Evolutionary conservation across 37 sponge, comb jelly and placozoan genomes (phyloP).

Genomic region (Tethya wilhelma): DNA sequence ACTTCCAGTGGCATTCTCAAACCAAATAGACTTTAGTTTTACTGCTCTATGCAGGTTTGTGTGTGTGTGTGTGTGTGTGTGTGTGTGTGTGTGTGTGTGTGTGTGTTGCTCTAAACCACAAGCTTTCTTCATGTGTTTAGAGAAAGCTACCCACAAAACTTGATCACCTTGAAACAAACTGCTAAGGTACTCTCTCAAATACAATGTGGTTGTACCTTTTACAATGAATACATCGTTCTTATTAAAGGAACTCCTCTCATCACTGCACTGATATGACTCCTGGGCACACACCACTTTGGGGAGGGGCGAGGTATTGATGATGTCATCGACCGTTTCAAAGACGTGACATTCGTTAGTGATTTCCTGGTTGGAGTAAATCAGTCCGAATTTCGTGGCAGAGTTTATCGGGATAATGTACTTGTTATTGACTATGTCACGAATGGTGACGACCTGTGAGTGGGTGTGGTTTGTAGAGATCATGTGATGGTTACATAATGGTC

Average conservation of each 20-base stretch:
- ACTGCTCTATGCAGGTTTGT: no score
- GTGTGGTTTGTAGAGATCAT: not conserved
- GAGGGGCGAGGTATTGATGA: constrained; percentile 10
- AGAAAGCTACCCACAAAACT: no score
- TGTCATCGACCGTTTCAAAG: constrained; percentile 16
- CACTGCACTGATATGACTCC: not conserved
- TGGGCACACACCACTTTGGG: constrained; percentile 21
- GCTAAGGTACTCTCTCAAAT: not conserved
- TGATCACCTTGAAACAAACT: no score
- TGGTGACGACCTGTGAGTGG: constrained; percentile 19
- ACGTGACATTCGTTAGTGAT: not conserved
- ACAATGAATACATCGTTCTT: constrained; percentile 2
- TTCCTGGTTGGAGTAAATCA: not conserved
- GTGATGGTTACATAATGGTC: not conserved
- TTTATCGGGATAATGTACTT: constrained; percentile 29
- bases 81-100: not conserved
- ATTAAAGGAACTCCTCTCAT: not conserved
- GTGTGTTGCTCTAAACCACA: no score
- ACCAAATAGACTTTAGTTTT: no score
- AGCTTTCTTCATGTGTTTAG: no score
- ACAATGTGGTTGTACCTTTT: not conserved
- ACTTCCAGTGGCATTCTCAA: no score
- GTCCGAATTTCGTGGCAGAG: constrained; percentile 30
- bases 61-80: not conserved
- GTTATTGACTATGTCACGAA: not conserved